Evolutionary conservation across 1,140 invertebrate genomes (phyloP), one percentile per base, ranked within the genome.

Genomic region (Drosophila navojoa): DNA sequence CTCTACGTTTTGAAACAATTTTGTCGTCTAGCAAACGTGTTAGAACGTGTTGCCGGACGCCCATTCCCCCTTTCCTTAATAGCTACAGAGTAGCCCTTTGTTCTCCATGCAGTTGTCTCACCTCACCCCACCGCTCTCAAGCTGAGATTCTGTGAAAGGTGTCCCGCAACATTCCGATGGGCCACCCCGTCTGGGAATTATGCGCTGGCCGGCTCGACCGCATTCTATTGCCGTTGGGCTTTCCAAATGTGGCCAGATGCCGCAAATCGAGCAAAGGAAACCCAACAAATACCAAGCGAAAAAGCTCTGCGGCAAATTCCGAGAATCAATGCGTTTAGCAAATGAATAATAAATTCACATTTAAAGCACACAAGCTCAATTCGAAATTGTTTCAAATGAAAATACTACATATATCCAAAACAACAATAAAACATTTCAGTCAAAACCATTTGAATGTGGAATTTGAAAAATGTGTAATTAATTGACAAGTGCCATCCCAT

Each of bases 111-210:
- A 2, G 5, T n/a, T n/a, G 11, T n/a, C 15, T n/a, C 35, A 38
- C 35, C 35, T 2, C 11, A 11, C 35, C 42, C n/a, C 15, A 15
- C 42, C 9, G 19, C 42, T 16, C n/a, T 27, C 11, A 5, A 38
- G 3, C 15, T 53, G 52, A 32, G 32, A 47, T 70, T 60, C 58
- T 45, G 4, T 52, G 71, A 15, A 63, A 70, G 71, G 67, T 74
- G 71, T 74, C 67, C 70, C 40, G 25, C 38, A 16, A 53, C 55
- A 70, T 74, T 70, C 71, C 62, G 44, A 49, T 16, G 49, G 58
- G 38, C 69, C 68, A 59, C 77, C 77, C 77, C 53, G 73, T 79
- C 69, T 79, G 77, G 76, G 73, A 79, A 81, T 81, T 81, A 71
- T 73, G 70, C 66, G 73, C 64, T 64, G 71, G 59, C 55, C 64